These are phyloP conservation scores for Molossus alvarezi DNA, from an alignment of 2,797 vertebrate species.

Conservation along the genomic window DNA sequence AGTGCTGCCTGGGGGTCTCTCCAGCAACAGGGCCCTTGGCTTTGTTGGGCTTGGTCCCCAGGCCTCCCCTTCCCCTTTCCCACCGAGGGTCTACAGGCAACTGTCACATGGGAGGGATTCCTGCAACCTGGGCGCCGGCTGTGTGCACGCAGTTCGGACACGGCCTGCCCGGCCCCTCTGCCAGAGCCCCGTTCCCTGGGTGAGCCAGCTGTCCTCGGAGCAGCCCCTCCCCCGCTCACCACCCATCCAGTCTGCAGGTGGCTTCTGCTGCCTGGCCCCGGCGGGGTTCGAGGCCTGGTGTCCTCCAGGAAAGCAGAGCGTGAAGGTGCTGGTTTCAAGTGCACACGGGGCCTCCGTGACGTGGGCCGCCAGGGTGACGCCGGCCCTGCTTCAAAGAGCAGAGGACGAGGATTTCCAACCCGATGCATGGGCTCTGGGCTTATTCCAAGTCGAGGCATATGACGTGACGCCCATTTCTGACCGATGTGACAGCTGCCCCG, in stretches of 20 bases:
- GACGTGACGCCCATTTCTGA: background rate
- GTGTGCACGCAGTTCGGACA: background rate
- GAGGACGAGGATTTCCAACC: slow-evolving; percentile 8
- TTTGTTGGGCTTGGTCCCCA: accelerated
- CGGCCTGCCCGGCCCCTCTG: background rate
- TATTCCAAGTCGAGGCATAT: background rate
- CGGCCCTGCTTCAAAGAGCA: background rate
- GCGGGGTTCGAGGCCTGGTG: background rate
- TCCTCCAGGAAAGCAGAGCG: background rate
- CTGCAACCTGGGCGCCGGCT: background rate
- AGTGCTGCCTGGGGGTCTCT: background rate
- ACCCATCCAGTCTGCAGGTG: background rate
- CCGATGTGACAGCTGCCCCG: background rate
- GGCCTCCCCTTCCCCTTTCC: background rate
- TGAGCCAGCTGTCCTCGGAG: background rate
- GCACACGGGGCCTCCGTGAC: background rate
- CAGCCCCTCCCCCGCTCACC: background rate
- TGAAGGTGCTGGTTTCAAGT: background rate
- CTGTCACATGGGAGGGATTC: background rate
- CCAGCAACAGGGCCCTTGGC: background rate
- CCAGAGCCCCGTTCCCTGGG: background rate
- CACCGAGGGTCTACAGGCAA: background rate
- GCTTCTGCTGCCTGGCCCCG: background rate
- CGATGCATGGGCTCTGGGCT: background rate
- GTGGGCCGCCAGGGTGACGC: background rate